Evolutionary conservation across 2,113 vertebrate species (phyloP), one percentile per base, ranked within the genome.

Genomic region (Cygnus atratus): DNA sequence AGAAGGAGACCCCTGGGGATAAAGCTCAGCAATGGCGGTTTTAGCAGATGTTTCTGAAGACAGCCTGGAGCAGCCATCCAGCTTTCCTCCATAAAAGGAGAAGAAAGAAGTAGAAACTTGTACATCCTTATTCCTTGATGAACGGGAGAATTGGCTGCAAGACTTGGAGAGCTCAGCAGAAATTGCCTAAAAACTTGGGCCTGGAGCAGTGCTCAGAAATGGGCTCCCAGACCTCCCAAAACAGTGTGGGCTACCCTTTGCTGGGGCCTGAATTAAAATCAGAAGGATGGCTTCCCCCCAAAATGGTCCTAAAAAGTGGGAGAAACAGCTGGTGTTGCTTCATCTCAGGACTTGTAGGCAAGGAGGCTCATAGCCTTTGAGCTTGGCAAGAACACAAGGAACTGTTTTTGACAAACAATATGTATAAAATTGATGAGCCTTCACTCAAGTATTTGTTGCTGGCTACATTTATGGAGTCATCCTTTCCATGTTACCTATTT

Each of bases 121-220:
- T 11, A 3, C 0, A 0, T 43, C n/a, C 19, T 70, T 24, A 61
- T 80, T 26, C 33, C 13, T 58, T n/a, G 24, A 35, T 41, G 26
- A 90, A 50, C 7, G 7, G 52, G 76, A 18, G 21, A 71, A 72
- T 13, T 86, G 70, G 24, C 2, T 9, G n/a, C 13, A 58, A 50
- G 28, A 68, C 37, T n/a, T 58, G 58, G 79, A 78, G 48, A 62
- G 33, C 28, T 62, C 87, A 87, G 41, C 19, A 68, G 35, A 79
- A 84, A 87, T 39, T 75, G 62, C 77, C 84, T 91, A 81, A 71
- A 87, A 63, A 5, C 61, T 71, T 2, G 0, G 4, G 41, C 28
- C 43, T 92, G 58, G 28, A 91, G 58, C 65, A 37, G 41, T 11
- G 19, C 44, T 88, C 37, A 52, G 59, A 76, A 91, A 55, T 5